Evolutionary conservation across 2,113 vertebrate genomes (phyloP), one percentile per base, ranked within the genome.

Genomic region (Pituophis catenifer): DNA sequence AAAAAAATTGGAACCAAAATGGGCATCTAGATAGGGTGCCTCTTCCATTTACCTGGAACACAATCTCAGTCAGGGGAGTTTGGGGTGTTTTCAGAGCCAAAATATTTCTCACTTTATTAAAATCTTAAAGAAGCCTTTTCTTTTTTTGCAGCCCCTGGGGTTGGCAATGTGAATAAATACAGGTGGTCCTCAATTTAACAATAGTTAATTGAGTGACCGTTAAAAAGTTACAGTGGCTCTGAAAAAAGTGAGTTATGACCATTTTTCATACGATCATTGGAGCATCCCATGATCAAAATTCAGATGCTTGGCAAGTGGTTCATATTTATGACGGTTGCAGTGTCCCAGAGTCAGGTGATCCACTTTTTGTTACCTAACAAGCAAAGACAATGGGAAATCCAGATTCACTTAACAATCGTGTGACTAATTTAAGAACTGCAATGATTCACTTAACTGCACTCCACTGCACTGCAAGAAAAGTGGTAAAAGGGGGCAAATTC

Each of bases 11-110:
- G 29, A 93, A 53, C 2, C 2, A 0, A 1, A n/a, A 23, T 90
- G 88, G 91, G 88, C 94, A 57, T 65, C n/a, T 91, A 94, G 59
- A 89, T 53, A 23, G 23, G 81, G 24, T 17, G 15, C 26, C 29
- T 9, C 54, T n/a, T 50, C 88, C n/a, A 50, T 86, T 65, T 29
- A 81, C 23, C n/a, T 89, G 48, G 2, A 11, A n/a, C n/a, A 24
- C 50, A 65, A 11, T 24, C 55, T 44, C 55, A 5, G 15, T 24
- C 12, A 53, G 7, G 24, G 10, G 48, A n/a, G 11, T 53, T 48
- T 24, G 21, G 23, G 3, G 15, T 21, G 15, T 81, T 50, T 48
- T 38, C 53, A 57, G 53, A 89, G 13, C 54, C 54, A 44, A 81
- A 81, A 29, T 15, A 44, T 89, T 23, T 9, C 9, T 89, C 4